Percentiles rank a stretch among this genome's conserved stretches.
Conservation (phyloP, 1,140 invertebrate genomes). For the Sycobia sp. region DNA sequence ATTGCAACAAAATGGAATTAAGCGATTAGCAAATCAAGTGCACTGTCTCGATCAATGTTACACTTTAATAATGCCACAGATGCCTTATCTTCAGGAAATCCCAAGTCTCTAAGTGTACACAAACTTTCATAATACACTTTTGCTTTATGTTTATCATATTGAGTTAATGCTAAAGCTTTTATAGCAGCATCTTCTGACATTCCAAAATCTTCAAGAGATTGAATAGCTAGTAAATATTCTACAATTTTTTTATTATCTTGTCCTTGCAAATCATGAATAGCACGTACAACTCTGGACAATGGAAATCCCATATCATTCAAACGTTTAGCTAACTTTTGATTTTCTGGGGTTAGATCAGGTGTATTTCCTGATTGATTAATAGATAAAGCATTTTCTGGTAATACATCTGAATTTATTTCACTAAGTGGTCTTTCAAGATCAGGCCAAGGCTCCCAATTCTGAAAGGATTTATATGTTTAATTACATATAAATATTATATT, state of each 20-base stretch:
- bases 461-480: slow-evolving; percentile 20
- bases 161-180: slow-evolving; percentile 59
- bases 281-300: slow-evolving; percentile 74
- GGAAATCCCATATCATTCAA: slow-evolving; percentile 86
- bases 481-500: not conserved
- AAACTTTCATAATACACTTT: slow-evolving; percentile 63
- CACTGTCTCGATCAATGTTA: slow-evolving; percentile 84
- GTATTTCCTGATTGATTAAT: slow-evolving; percentile 42
- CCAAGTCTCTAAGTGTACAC: slow-evolving; percentile 78
- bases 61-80: slow-evolving; percentile 75
- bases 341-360: slow-evolving; percentile 53
- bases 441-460: slow-evolving; percentile 58
- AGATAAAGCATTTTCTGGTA: slow-evolving; percentile 17
- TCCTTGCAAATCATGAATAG: slow-evolving; percentile 72
- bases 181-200: slow-evolving; percentile 69
- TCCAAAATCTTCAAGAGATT: slow-evolving; percentile 71
- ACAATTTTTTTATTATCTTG: slow-evolving; percentile 83
- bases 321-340: slow-evolving; percentile 71
- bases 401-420: slow-evolving; percentile 32
- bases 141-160: slow-evolving; percentile 61
- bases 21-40: slow-evolving; percentile 80
- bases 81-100: slow-evolving; percentile 78
- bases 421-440: slow-evolving; percentile 47
- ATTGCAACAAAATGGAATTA: slow-evolving; percentile 56
- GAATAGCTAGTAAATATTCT: slow-evolving; percentile 55